These are phyloP conservation scores for Leptosomus discolor DNA, from an alignment of 2,113 vertebrate genomes.

Conservation along the genomic window DNA sequence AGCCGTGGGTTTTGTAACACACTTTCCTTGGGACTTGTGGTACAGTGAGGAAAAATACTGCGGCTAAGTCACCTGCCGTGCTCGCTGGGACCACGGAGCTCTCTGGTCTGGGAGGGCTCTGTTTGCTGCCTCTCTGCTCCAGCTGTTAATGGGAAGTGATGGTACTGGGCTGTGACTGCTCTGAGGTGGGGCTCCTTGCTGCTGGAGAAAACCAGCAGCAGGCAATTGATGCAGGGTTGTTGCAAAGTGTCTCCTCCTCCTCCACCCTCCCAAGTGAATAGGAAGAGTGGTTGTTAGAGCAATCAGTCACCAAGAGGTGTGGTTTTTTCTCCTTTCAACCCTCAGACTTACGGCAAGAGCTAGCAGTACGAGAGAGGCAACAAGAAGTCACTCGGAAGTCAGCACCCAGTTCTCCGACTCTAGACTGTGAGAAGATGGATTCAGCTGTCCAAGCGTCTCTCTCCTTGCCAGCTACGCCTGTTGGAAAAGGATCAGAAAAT, in stretches of 20 bases:
- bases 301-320: accelerated
- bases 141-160: background rate
- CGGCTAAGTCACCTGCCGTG: background rate
- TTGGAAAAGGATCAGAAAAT: constrained; percentile 87
- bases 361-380: constrained; percentile 92
- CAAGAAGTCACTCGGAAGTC: constrained; percentile 90
- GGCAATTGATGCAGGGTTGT: background rate
- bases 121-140: background rate
- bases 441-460: constrained; percentile 92
- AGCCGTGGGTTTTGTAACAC: background rate
- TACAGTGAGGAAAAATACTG: background rate
- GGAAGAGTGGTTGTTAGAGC: background rate
- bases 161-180: background rate
- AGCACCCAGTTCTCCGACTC: constrained; percentile 92
- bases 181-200: background rate
- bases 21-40: accelerated
- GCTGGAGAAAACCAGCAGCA: background rate
- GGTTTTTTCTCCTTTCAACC: background rate
- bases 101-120: background rate
- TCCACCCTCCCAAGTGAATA: background rate
- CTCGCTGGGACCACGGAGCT: accelerated
- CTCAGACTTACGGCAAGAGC: constrained; percentile 92
- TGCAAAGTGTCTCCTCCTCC: background rate
- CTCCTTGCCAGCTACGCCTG: constrained; percentile 92
- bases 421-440: constrained; percentile 92